A percentile compares a stretch with the other conserved stretches of the same genome.
Conservation (phyloP, 1,140 invertebrate species). For the Hylaeus volcanicus region DNA sequence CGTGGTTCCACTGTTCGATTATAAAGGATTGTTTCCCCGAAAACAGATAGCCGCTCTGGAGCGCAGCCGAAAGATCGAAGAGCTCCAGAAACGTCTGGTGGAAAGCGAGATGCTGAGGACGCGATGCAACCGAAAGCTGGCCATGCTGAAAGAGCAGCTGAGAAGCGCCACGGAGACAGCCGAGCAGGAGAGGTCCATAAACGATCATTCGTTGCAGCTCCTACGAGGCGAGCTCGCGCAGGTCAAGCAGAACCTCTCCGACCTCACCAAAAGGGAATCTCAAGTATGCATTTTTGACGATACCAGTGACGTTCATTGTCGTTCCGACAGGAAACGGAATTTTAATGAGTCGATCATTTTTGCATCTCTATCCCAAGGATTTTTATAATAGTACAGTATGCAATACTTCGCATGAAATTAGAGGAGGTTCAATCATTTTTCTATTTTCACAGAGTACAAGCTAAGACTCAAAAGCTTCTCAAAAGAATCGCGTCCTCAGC, state of each 20-base stretch:
- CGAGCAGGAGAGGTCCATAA: slow-evolving; percentile 86
- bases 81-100: slow-evolving; percentile 87
- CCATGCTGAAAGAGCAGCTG: slow-evolving; percentile 86
- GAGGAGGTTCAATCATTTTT: too few species aligned
- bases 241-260: slow-evolving; percentile 86
- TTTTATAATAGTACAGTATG: too few species aligned
- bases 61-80: slow-evolving; percentile 90
- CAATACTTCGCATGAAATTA: too few species aligned
- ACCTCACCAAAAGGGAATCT: slow-evolving; percentile 86
- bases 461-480: too few species aligned
- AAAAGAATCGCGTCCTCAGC: too few species aligned
- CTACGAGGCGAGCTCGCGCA: slow-evolving; percentile 87
- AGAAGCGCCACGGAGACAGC: slow-evolving; percentile 84
- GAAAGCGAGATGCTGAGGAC: slow-evolving; percentile 87
- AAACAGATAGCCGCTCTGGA: slow-evolving; percentile 89
- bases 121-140: slow-evolving; percentile 86
- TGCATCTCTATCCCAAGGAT: too few species aligned
- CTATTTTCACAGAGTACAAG: too few species aligned
- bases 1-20: not conserved
- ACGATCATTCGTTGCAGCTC: slow-evolving; percentile 85
- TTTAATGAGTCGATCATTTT: too few species aligned
- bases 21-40: not conserved
- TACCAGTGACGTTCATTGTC: too few species aligned
- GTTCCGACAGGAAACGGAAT: too few species aligned
- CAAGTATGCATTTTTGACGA: slow-evolving; percentile 76